Percentiles rank a stretch among this genome's conserved stretches.
Evolutionary conservation across 2,113 vertebrate genomes (phyloP).

Genomic region (Saguinus midas): DNA sequence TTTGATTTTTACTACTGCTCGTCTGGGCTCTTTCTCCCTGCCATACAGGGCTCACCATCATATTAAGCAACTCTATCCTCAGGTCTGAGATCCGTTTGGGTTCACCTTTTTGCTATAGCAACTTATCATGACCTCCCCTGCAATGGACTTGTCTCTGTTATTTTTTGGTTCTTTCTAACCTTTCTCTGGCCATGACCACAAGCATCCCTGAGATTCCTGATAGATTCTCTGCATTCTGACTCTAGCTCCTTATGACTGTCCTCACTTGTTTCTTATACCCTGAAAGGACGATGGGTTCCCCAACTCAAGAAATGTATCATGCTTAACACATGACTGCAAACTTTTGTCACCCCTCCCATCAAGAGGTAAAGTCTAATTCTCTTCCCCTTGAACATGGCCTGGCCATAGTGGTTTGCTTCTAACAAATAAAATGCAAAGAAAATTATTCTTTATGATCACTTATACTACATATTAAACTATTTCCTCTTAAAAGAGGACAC

Average conservation of each 20-base stretch:
- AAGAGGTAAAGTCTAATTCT: neutral
- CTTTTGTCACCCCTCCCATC: neutral
- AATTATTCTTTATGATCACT: neutral
- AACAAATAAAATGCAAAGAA: neutral
- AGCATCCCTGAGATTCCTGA: neutral
- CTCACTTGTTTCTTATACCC: neutral
- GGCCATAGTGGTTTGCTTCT: neutral
- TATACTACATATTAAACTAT: neutral
- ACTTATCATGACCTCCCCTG: neutral
- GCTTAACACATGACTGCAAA: neutral
- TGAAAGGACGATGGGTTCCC: neutral
- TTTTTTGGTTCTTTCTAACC: neutral
- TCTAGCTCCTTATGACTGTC: neutral
- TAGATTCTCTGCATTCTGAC: neutral
- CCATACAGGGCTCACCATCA: neutral
- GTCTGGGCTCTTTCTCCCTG: conserved; percentile 12
- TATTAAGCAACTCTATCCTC: neutral
- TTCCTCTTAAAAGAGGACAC: neutral
- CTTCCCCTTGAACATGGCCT: neutral
- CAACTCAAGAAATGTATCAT: neutral
- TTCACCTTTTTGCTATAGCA: neutral
- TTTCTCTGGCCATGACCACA: neutral
- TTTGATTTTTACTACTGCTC: neutral
- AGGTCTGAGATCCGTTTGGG: neutral
- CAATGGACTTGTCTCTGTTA: neutral